A percentile compares a stretch with the other conserved stretches of the same genome.
Conservation (phyloP, 2,888 invertebrate species). For the Tyria jacobaeae region DNA sequence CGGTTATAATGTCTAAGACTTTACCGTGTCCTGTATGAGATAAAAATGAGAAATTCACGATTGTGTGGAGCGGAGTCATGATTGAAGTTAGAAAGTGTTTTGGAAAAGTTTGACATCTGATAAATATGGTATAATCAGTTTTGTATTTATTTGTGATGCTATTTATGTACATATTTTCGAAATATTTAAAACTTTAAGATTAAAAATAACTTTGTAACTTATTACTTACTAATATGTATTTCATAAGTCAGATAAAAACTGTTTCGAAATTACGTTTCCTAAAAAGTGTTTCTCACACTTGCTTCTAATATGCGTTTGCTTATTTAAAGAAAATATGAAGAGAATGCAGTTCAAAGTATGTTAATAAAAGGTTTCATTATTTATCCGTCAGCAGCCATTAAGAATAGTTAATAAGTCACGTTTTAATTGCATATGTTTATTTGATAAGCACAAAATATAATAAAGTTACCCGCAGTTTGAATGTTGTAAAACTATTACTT, state of each 20-base stretch:
- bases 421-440: constrained; percentile 53
- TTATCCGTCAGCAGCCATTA: constrained; percentile 49
- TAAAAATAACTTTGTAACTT: too few relatives aligned
- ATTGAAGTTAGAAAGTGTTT: constrained; percentile 29
- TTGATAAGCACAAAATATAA: constrained; percentile 67
- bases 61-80: constrained; percentile 30
- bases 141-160: constrained; percentile 3
- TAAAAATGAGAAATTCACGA: too few relatives aligned
- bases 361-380: not conserved
- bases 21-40: constrained; percentile 43
- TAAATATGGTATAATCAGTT: constrained; percentile 43
- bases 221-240: too few relatives aligned
- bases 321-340: too few relatives aligned
- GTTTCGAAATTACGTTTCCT: too few relatives aligned
- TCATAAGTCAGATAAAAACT: not conserved
- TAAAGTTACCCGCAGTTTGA: constrained; percentile 67
- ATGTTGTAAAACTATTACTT: constrained; percentile 71
- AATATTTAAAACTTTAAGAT: not conserved
- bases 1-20: constrained; percentile 46
- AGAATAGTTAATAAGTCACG: constrained; percentile 38
- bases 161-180: not conserved
- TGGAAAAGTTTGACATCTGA: constrained; percentile 15
- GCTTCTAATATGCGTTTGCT: too few relatives aligned
- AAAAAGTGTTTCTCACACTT: too few relatives aligned
- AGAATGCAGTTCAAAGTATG: not conserved